Percentiles rank a stretch among this genome's conserved stretches.
Conservation (phyloP, 2,113 vertebrate species). For the Symphodus melops region DNA sequence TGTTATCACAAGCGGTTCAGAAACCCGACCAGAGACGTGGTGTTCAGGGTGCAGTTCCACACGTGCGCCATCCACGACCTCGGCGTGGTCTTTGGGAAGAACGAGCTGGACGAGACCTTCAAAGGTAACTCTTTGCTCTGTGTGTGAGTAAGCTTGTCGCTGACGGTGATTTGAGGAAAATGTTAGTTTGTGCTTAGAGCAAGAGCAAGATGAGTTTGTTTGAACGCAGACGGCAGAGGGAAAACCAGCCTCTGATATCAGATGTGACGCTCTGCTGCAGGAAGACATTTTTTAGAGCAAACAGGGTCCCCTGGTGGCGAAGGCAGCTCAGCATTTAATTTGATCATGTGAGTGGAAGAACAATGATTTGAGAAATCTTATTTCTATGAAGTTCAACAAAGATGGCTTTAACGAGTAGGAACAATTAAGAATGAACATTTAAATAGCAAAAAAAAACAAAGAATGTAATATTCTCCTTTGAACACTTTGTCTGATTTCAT, state of each 20-base stretch:
- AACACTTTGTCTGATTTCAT: no score
- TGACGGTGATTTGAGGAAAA: neutral
- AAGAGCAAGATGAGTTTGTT: neutral
- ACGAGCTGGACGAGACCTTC: conserved; percentile 95
- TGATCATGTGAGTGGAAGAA: no score
- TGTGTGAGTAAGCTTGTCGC: conserved; percentile 14
- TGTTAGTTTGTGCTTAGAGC: neutral
- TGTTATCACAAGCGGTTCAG: conserved; percentile 97
- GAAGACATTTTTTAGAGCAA: conserved; percentile 15
- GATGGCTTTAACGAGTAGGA: no score
- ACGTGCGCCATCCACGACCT: conserved; percentile 96
- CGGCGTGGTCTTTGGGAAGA: conserved; percentile 93
- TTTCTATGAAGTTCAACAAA: no score
- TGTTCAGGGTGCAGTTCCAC: conserved; percentile 98
- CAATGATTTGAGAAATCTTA: no score
- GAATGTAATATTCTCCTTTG: no score
- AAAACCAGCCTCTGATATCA: neutral
- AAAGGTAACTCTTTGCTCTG: conserved; percentile 83
- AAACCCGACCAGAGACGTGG: conserved; percentile 89
- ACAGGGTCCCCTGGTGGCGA: conserved; percentile 57
- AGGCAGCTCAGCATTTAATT: neutral
- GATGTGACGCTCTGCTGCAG: neutral
- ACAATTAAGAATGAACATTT: no score
- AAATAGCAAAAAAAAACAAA: no score
- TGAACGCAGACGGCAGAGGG: no score